Evolutionary conservation across 2,113 vertebrate genomes (phyloP), one percentile per base, ranked within the genome.

Genomic region (Heterocephalus glaber): DNA sequence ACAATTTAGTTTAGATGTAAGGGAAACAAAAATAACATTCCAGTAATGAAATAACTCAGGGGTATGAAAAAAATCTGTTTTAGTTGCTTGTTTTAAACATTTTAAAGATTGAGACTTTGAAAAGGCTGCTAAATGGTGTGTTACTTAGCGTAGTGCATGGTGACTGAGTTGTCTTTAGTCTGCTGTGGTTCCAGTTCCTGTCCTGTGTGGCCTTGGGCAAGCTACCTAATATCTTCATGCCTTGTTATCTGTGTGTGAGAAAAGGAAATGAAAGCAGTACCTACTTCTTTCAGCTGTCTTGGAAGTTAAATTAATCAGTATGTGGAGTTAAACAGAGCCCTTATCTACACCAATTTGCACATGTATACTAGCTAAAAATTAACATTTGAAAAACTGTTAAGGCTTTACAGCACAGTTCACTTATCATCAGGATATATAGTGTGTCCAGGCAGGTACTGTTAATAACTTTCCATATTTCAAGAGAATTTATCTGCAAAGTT

Each of bases 341-440:
- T 83, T 77, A 58, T 93, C 84, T 92, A 12, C 80, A 93, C 72
- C 38, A 60, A 3, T 92, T 92, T 93, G 92, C 56, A 74, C 68
- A 30, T 63, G 47, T 5, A 11, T 19, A 30, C 41, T 79, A 83
- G 86, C 83, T 83, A 94, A 63, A n/a, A 79, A 58, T 88, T 58
- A 83, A 72, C 72, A 89, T 58, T n/a, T 90, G 83, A 91, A 86
- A 88, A 82, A 76, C 30, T 26, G 41, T 52, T 79, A 56, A 70
- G 77, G 72, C 28, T 80, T 94, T 74, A 74, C 22, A 80, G 66
- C 56, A 28, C 30, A 52, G 20, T 80, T 92, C 76, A 26, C 66
- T 80, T n/a, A 70, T 52, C 44, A 33, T 88, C 66, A 79, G 94
- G 58, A 70, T 12, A 60, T 60, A 63, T 52, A 3, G 7, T 2